These are phyloP conservation scores for Drosophila saltans DNA, from an alignment of 1,140 invertebrate species.

Conservation along the genomic window DNA sequence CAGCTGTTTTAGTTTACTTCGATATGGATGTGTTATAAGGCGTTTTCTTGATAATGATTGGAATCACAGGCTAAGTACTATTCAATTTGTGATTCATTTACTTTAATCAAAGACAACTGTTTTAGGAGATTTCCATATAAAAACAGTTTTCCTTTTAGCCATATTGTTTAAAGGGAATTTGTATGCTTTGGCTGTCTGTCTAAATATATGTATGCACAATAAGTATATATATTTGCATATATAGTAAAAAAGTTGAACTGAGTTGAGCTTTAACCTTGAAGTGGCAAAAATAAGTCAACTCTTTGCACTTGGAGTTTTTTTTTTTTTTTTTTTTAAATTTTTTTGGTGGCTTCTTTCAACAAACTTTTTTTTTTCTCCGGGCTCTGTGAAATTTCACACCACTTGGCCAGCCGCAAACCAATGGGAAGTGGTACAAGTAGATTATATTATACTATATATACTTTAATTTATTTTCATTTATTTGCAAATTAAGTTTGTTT, in stretches of 20 bases:
- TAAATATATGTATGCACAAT: not conserved
- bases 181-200: too few species aligned
- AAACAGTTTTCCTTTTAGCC: constrained; percentile 24
- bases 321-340: constrained; percentile 28
- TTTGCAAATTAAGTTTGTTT: constrained; percentile 60
- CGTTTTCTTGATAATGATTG: too few species aligned
- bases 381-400: constrained; percentile 75
- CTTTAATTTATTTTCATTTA: constrained; percentile 73
- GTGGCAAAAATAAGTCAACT: constrained; percentile 23
- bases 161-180: not conserved
- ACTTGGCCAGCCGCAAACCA: constrained; percentile 7
- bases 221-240: constrained; percentile 12
- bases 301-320: constrained; percentile 27
- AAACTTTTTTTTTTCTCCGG: constrained; percentile 21
- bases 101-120: not conserved
- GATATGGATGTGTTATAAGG: too few species aligned
- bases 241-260: constrained; percentile 22
- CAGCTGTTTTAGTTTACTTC: too few species aligned
- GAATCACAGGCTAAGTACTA: too few species aligned
- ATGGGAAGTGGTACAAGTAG: constrained; percentile 66
- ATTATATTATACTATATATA: constrained; percentile 43
- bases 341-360: constrained; percentile 12
- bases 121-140: constrained; percentile 12
- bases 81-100: too few species aligned
- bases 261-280: constrained; percentile 52